Conservation (phyloP, 2,113 vertebrate genomes). For the Pachypanchax playfairii region DNA sequence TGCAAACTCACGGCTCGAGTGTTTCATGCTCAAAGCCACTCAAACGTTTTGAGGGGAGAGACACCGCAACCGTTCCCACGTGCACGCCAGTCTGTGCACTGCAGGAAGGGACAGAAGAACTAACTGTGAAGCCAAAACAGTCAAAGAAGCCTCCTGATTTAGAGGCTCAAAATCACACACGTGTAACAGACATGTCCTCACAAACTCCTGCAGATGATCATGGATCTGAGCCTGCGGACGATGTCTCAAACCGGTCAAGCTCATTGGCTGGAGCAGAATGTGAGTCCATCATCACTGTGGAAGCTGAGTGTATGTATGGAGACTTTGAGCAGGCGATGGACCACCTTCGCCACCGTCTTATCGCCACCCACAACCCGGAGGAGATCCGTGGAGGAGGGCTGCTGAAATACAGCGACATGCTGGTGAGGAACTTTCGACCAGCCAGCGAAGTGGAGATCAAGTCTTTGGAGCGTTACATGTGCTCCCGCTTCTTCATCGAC, state of each 20-base stretch:
- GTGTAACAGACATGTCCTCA: not conserved
- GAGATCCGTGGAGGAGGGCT: conserved; percentile 96
- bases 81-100: not conserved
- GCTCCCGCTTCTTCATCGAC: conserved; percentile 98
- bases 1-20: conserved; percentile 15
- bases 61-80: conserved; percentile 5
- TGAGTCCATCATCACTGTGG: conserved; percentile 73
- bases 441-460: conserved; percentile 90
- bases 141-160: conserved; percentile 63
- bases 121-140: conserved; percentile 59
- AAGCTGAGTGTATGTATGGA: conserved; percentile 95
- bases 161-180: conserved; percentile 1
- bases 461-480: conserved; percentile 95
- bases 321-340: conserved; percentile 90
- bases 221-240: not conserved
- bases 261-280: conserved; percentile 36
- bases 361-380: conserved; percentile 92
- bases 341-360: conserved; percentile 88
- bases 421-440: conserved; percentile 91
- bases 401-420: conserved; percentile 93
- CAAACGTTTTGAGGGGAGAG: conserved; percentile 22
- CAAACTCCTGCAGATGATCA: conserved; percentile 15
- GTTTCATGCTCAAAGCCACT: conserved; percentile 8
- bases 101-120: conserved; percentile 26
- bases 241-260: not conserved